phyloP scores from a whole-genome alignment of 2,797 vertebrate species.

The Eospalax fontanierii region DNA sequence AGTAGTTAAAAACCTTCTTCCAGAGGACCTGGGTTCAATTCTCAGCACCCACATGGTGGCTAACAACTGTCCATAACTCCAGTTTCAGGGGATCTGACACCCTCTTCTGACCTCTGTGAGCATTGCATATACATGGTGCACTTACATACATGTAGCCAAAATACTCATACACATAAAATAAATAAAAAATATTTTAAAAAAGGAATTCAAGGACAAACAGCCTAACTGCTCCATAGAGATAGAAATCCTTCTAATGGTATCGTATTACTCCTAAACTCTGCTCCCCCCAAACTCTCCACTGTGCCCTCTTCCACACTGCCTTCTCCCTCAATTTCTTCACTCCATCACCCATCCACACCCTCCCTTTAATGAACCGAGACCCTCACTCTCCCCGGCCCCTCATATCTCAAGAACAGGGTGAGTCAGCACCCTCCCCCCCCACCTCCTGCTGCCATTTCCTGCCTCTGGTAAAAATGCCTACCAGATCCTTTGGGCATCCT shows the following conservation, averaged over 20 bases:
- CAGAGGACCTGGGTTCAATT: too few relatives aligned
- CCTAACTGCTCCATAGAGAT: background rate
- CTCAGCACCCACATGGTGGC: too few relatives aligned
- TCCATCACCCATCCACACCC: background rate
- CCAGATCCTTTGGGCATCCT: conserved; percentile 41
- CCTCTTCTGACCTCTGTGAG: too few relatives aligned
- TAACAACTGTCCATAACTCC: too few relatives aligned
- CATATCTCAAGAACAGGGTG: background rate
- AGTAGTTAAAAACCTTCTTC: too few relatives aligned
- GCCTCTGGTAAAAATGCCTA: background rate
- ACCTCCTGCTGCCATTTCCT: background rate
- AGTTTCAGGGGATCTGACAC: too few relatives aligned
- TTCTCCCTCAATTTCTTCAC: background rate
- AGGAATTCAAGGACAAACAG: background rate
- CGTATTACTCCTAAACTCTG: background rate
- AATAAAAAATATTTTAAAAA: too few relatives aligned
- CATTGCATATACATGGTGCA: too few relatives aligned
- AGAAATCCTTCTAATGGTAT: background rate
- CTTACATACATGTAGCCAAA: too few relatives aligned
- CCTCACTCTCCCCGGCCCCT: background rate
- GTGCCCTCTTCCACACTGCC: background rate
- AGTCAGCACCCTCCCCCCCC: background rate
- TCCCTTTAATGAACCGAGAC: background rate
- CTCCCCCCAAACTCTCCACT: background rate
- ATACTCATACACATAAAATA: too few relatives aligned